Conservation (phyloP, 2,888 invertebrate species). For the Drosophila mettleri region DNA sequence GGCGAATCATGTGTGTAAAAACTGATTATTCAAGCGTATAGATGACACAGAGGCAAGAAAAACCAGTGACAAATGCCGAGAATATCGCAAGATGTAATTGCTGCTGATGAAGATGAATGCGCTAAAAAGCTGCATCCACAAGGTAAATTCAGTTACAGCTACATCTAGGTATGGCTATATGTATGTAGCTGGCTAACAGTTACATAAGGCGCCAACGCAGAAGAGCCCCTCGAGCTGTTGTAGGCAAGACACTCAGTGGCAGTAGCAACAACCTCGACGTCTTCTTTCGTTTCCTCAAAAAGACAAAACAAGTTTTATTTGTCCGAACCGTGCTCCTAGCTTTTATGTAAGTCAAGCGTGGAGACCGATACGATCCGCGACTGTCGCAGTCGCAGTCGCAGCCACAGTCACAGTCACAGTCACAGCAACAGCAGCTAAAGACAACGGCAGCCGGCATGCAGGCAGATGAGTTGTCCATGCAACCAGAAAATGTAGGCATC, state of each 20-base stretch:
- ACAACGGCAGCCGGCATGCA: slow-evolving; percentile 40
- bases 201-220: slow-evolving; percentile 80
- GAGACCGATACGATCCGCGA: slow-evolving; percentile 52
- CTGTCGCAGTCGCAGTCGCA: slow-evolving; percentile 20
- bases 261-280: slow-evolving; percentile 73
- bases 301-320: slow-evolving; percentile 74
- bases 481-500: slow-evolving; percentile 36
- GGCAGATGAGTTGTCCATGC: slow-evolving; percentile 71
- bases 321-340: slow-evolving; percentile 68
- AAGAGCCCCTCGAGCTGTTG: slow-evolving; percentile 49
- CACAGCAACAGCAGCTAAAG: slow-evolving; percentile 12
- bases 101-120: slow-evolving; percentile 68
- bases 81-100: slow-evolving; percentile 61
- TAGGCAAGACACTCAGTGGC: slow-evolving; percentile 17
- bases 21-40: slow-evolving; percentile 60
- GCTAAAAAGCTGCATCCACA: slow-evolving; percentile 39
- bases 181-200: slow-evolving; percentile 20
- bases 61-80: slow-evolving; percentile 54
- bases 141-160: neutral
- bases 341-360: slow-evolving; percentile 79
- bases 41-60: slow-evolving; percentile 53
- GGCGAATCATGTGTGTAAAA: slow-evolving; percentile 35
- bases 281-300: slow-evolving; percentile 74
- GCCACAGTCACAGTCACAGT: slow-evolving; percentile 5
- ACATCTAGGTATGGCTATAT: neutral